These are phyloP conservation scores for Zosterops lateralis DNA, from an alignment of 2,113 vertebrate genomes.

Conservation along the genomic window DNA sequence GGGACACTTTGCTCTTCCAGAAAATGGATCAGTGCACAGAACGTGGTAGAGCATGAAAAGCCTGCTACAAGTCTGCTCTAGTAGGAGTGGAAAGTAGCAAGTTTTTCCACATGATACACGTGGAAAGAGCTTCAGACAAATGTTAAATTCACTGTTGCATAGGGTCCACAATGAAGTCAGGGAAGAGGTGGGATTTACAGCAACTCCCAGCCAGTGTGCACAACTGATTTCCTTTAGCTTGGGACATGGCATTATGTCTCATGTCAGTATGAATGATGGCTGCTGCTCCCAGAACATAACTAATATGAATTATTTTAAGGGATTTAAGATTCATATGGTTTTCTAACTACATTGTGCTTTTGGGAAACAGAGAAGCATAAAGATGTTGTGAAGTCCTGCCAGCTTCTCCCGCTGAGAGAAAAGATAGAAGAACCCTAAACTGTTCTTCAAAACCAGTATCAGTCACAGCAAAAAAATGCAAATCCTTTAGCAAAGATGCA, in stretches of 20 bases:
- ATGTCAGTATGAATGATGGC: not conserved
- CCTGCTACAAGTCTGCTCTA: not conserved
- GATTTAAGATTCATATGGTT: not conserved
- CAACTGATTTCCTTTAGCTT: not conserved
- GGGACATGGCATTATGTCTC: not conserved
- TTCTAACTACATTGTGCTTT: not conserved
- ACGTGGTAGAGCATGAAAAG: not conserved
- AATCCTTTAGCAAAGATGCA: not conserved
- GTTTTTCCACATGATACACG: not conserved
- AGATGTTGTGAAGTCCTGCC: not conserved
- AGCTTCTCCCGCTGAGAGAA: not conserved
- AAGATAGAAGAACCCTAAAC: not conserved
- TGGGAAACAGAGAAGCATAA: not conserved
- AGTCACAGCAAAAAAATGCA: not conserved
- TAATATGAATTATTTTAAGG: not conserved
- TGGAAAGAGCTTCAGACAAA: not conserved
- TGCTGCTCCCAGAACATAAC: not conserved
- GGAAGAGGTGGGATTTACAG: not conserved
- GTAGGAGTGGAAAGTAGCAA: not conserved
- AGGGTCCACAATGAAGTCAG: not conserved
- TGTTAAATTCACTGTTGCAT: not conserved
- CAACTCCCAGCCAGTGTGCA: not conserved
- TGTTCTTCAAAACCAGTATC: not conserved
- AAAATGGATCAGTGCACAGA: not conserved
- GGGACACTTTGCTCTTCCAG: not conserved